Percentiles rank a stretch among this genome's conserved stretches.
phyloP scores from a whole-genome alignment of 1,140 invertebrate genomes.

The Calliphora vicina region DNA sequence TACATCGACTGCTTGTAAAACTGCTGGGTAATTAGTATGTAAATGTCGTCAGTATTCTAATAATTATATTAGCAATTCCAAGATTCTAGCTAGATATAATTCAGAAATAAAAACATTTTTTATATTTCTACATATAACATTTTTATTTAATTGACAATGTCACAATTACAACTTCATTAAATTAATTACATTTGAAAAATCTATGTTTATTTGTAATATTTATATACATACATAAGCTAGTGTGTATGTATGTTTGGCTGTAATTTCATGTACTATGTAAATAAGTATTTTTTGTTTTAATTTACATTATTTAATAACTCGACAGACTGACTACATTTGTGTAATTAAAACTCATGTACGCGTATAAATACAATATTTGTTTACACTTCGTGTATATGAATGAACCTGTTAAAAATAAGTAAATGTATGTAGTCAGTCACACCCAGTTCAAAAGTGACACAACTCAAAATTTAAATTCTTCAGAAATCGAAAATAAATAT shows the following conservation, averaged over 20 bases:
- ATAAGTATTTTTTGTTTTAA: neutral
- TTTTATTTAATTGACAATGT: neutral
- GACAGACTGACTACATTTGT: constrained; percentile 1
- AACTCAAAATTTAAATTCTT: too few relatives aligned
- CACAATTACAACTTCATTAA: constrained; percentile 2
- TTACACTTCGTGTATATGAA: neutral
- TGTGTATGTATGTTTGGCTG: neutral
- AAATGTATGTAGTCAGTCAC: too few relatives aligned
- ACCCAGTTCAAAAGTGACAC: too few relatives aligned
- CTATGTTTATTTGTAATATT: neutral
- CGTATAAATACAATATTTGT: neutral
- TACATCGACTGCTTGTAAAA: too few relatives aligned
- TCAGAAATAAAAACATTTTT: too few relatives aligned
- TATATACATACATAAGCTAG: neutral
- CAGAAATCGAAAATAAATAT: too few relatives aligned
- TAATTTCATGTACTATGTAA: neutral
- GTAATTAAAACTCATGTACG: constrained; percentile 26
- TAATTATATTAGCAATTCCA: too few relatives aligned
- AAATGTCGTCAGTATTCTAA: too few relatives aligned
- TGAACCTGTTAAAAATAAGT: too few relatives aligned
- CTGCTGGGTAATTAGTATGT: too few relatives aligned
- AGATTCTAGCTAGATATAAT: too few relatives aligned
- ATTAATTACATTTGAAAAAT: constrained; percentile 26
- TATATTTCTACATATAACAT: too few relatives aligned
- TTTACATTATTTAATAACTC: neutral